A percentile compares a stretch with the other conserved stretches of the same genome.
These are phyloP conservation scores for Myiozetetes cayanensis DNA, from an alignment of 2,113 vertebrate genomes.

Conservation along the genomic window DNA sequence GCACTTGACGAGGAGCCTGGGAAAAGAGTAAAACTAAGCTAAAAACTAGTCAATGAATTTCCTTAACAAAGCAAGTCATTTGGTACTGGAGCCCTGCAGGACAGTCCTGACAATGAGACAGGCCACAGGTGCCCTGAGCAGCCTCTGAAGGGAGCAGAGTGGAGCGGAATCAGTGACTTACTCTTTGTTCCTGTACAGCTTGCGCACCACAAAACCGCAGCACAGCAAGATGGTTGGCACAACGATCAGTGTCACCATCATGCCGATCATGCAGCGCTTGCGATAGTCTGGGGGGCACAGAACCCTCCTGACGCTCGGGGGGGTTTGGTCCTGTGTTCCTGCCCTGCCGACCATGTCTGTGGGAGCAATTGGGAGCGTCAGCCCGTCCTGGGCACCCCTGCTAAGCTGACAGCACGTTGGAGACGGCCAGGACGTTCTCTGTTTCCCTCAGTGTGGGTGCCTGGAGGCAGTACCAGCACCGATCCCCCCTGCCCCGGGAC, in stretches of 20 bases:
- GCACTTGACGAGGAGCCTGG: conserved; percentile 65
- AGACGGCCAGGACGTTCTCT: not conserved
- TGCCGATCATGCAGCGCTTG: not conserved
- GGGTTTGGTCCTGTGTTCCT: not conserved
- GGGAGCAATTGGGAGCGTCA: not conserved
- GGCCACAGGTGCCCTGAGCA: not conserved
- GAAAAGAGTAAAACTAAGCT: not conserved
- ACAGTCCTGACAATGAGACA: too few species aligned
- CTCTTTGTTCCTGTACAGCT: not conserved
- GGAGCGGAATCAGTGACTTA: not conserved
- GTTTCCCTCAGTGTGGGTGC: not conserved
- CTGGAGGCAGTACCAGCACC: not conserved
- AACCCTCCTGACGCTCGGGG: not conserved
- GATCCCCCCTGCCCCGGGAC: not conserved
- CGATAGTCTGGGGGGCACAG: not conserved
- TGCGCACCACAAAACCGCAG: not conserved
- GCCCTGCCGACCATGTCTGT: not conserved
- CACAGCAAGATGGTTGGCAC: not conserved
- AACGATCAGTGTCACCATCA: not conserved
- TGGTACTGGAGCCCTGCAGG: too few species aligned
- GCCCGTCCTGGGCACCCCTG: not conserved
- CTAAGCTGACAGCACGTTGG: not conserved
- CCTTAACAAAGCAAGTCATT: not conserved
- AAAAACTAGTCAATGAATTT: not conserved
- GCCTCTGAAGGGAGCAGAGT: not conserved